Percentiles rank a stretch among this genome's conserved stretches.
Conservation (phyloP, 1,140 invertebrate species). For the Drosophila orosa region DNA sequence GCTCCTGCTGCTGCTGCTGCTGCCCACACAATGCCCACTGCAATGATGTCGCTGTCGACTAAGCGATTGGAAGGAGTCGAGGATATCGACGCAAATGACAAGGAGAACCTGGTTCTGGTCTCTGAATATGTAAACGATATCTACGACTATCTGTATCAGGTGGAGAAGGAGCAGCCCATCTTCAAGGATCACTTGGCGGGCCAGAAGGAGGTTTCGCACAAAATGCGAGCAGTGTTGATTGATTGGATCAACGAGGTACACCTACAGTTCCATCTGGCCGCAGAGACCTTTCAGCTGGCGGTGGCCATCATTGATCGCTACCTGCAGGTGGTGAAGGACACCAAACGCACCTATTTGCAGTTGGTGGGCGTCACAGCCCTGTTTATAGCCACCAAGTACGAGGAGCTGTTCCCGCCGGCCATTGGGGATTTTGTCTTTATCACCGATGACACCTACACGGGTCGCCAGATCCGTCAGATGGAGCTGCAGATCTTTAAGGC, state of each 20-base stretch:
- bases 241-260: constrained; percentile 98
- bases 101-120: constrained; percentile 90
- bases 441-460: constrained; percentile 94
- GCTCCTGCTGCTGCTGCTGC: neutral
- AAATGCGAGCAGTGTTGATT: constrained; percentile 94
- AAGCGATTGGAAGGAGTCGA: constrained; percentile 78
- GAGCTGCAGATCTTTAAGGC: constrained; percentile 91
- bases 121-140: constrained; percentile 93
- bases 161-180: constrained; percentile 88
- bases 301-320: constrained; percentile 96
- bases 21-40: neutral
- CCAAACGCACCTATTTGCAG: constrained; percentile 89
- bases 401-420: constrained; percentile 96
- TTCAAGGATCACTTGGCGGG: constrained; percentile 86
- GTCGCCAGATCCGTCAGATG: constrained; percentile 92
- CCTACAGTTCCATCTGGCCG: constrained; percentile 92
- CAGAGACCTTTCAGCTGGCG: constrained; percentile 96
- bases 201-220: constrained; percentile 87
- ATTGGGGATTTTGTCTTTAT: constrained; percentile 96
- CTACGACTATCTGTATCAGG: constrained; percentile 88
- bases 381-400: constrained; percentile 97
- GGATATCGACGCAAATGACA: constrained; percentile 91
- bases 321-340: constrained; percentile 89
- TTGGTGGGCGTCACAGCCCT: constrained; percentile 96
- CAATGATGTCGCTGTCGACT: constrained; percentile 40